Conservation (phyloP, 2,888 invertebrate species). For the Leucophenga montana region DNA sequence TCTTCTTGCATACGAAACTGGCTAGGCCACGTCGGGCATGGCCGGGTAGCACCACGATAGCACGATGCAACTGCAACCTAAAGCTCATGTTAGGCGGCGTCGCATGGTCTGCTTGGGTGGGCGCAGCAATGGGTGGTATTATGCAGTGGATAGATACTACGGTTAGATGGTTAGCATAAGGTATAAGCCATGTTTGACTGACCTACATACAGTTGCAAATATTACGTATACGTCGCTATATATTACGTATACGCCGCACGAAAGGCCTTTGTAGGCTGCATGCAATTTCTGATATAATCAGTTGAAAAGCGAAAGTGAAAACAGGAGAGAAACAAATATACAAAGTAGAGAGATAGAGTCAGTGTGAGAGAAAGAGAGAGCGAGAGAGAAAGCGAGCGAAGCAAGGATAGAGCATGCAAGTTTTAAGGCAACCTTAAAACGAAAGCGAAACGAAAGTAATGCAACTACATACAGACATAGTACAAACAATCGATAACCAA, state of each 20-base stretch:
- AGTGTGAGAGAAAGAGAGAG: too few relatives aligned
- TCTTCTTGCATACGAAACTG: slow-evolving; percentile 48
- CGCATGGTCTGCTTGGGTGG: not conserved
- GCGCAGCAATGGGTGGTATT: slow-evolving; percentile 2
- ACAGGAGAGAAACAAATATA: not conserved
- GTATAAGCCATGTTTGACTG: not conserved
- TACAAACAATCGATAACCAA: too few relatives aligned
- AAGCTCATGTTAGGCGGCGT: too few relatives aligned
- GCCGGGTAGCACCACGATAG: too few relatives aligned
- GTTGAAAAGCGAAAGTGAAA: too few relatives aligned
- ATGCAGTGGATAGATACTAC: slow-evolving; percentile 18
- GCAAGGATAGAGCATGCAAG: not conserved
- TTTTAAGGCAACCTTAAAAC: not conserved
- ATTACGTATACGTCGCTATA: not conserved
- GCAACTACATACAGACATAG: too few relatives aligned
- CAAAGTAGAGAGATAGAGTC: not conserved
- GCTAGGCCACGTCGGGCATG: not conserved
- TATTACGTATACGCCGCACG: not conserved
- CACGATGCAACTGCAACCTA: not conserved
- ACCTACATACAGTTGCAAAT: slow-evolving; percentile 1
- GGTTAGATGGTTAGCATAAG: not conserved
- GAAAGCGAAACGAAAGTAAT: not conserved
- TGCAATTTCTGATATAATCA: too few relatives aligned
- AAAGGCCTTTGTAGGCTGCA: not conserved
- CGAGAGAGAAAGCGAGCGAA: not conserved